phyloP scores from a whole-genome alignment of 2,888 invertebrate species.

The Cetonia aurata region DNA sequence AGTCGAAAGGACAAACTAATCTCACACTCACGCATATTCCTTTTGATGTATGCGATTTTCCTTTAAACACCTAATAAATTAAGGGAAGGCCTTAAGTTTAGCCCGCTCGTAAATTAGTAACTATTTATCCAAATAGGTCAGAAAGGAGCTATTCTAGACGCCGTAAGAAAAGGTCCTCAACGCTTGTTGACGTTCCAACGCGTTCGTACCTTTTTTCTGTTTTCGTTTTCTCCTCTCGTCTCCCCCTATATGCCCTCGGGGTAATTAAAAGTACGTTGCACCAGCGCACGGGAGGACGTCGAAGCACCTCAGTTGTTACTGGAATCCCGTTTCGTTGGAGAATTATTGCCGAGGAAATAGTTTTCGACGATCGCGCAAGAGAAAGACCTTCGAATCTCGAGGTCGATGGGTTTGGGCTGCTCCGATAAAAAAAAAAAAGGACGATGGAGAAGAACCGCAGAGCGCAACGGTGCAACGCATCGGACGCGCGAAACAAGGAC shows the following conservation, averaged over 20 bases:
- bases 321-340: constrained; percentile 60
- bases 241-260: constrained; percentile 52
- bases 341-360: constrained; percentile 62
- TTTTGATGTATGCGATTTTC: constrained; percentile 45
- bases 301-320: constrained; percentile 58
- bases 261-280: constrained; percentile 63
- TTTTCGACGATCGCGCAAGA: constrained; percentile 47
- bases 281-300: constrained; percentile 55
- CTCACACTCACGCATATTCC: constrained; percentile 19
- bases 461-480: constrained; percentile 27
- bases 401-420: constrained; percentile 48
- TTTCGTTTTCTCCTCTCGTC: constrained; percentile 32
- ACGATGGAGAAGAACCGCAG: constrained; percentile 4
- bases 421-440: constrained; percentile 10
- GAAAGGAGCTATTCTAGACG: constrained; percentile 61
- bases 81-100: constrained; percentile 50
- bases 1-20: constrained; percentile 37
- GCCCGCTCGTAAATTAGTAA: constrained; percentile 58
- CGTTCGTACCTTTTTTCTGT: constrained; percentile 47
- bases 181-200: constrained; percentile 34
- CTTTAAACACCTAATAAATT: constrained; percentile 48
- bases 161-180: constrained; percentile 48
- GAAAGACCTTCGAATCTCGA: constrained; percentile 51
- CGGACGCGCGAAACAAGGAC: not conserved
- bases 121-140: constrained; percentile 62